Evolutionary conservation across 2,797 vertebrate species (phyloP), one percentile per base, ranked within the genome.

Genomic region (Sebastes cheni): DNA sequence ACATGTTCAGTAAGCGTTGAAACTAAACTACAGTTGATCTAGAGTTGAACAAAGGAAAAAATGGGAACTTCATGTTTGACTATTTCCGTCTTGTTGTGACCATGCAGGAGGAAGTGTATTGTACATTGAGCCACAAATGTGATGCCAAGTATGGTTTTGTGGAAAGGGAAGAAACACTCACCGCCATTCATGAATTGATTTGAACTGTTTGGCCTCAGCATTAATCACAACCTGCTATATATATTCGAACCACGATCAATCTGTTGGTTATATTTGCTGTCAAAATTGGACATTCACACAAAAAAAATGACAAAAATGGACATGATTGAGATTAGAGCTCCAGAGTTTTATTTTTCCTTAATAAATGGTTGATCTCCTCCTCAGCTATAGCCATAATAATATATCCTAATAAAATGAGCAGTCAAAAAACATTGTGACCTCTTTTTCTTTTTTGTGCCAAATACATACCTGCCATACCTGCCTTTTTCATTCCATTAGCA

Each of bases 371-470:
- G n/a, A 67, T 25, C 27, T 39, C 29, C 30, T 70, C 56, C 39
- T 67, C 70, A 55, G 13, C 67, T 72, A 1, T 27, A 66, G 27
- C 79, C 25, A 46, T 30, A 69, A 71, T 23, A 2, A 71, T 27
- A 2, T 34, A 50, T 23, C 6, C 62, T 27, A 75, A 77, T 90
- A 90, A 88, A 88, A 42, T 36, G 39, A 77, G 18, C 32, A 22
- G 1, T 72, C 10, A 1, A 12, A 12, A 46, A 2, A 59, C 8
- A 1, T 0, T 22, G 25, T 67, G 25, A 50, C 6, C 2, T 62
- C 30, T 25, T 32, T 0, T 36, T 36, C 34, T 36, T 8, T 34
- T 67, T 4, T 32, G 16, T 54, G 8, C 23, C 23, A 29, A 1
- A 56, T 22, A 8, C 54, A 56, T 11, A 20, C 10, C n/a, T 52